A percentile compares a stretch with the other conserved stretches of the same genome.
phyloP scores from a whole-genome alignment of 2,888 invertebrate genomes.

The Trichogramma evanescens region DNA sequence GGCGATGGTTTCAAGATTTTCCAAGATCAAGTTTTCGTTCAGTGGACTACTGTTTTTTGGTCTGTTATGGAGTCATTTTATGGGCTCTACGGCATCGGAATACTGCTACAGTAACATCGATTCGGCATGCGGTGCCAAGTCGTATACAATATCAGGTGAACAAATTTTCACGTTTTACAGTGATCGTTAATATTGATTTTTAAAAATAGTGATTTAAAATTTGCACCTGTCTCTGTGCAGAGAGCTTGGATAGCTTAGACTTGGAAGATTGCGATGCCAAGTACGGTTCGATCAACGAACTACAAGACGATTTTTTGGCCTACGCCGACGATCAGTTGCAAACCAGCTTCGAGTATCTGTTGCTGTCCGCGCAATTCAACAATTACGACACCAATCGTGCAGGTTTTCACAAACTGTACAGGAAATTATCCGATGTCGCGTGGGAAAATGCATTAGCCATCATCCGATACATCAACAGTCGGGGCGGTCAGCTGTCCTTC shows the following conservation, averaged over 20 bases:
- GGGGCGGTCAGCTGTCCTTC: conserved; percentile 61
- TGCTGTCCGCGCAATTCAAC: conserved; percentile 69
- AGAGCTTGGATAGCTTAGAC: conserved; percentile 19
- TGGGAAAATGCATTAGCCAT: conserved; percentile 69
- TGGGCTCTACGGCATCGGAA: conserved; percentile 50
- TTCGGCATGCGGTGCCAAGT: conserved; percentile 52
- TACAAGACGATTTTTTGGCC: conserved; percentile 49
- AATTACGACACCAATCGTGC: conserved; percentile 69
- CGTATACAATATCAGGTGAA: conserved; percentile 6
- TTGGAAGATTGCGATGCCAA: conserved; percentile 56
- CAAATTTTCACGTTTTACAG: not conserved
- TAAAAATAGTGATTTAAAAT: conserved; percentile 9
- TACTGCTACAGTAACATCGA: conserved; percentile 59
- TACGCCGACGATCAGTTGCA: conserved; percentile 62
- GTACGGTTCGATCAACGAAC: conserved; percentile 56
- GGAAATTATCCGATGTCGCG: conserved; percentile 64
- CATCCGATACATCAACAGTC: conserved; percentile 68
- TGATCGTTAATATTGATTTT: not conserved
- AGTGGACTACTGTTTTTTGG: no score
- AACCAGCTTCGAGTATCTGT: conserved; percentile 68
- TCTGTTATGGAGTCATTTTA: no score
- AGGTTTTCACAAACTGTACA: conserved; percentile 70
- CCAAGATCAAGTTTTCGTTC: no score
- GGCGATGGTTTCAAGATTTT: no score
- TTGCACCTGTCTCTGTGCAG: conserved; percentile 16